Base-by-base conservation (phyloP, 2,113 vertebrate genomes). In the Dryoscopus gambensis region DNA sequence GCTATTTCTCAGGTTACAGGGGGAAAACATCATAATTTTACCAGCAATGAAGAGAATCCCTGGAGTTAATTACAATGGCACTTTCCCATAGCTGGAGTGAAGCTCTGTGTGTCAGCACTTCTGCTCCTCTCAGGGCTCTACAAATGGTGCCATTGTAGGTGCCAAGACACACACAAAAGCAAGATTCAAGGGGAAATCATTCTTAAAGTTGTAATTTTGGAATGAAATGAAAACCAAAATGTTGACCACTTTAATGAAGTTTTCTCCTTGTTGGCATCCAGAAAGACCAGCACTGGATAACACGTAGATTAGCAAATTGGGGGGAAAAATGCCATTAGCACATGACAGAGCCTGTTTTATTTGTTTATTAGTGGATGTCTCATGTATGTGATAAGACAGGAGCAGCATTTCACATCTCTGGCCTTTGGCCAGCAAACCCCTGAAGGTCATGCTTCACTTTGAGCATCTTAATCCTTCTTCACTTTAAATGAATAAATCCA, bases 61-160 rank as follows among this genome's bases (percentile, higher is more conserved):
- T 84, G 56, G 56, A 89, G 65, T 93, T 95, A 93, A 95, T 90
- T 93, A 49, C 49, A 92, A 75, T 5, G 2, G 35, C 53, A 59
- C 56, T 90, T 93, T 56, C 88, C 56, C 60, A 75, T 92, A 93
- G 71, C 79, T 89, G 76, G 28, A 88, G 76, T 24, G 68, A 93
- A 94, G 82, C 85, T 96, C 47, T 84, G 25, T 94, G 31, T 92
- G 93, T 96, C 85, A 93, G 83, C 79, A 93, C 76, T 96, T 96
- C 83, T 94, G 68, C 46, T 93, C 3, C 64, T 92, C 91, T 60
- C 79, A 84, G 68, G 28, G 81, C 46, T 89, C 53, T 63, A 57
- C 65, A 96, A 94, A 91, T 69, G 87, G 57, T 91, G 77, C 53
- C 67, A 74, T 19, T 94, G 78, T 80, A 88, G 64, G 73, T 92